Evolutionary conservation across 30 jellyfish, hydroid and myxozoan genomes (phyloP).

Genomic region (Chironex yamaguchii): DNA sequence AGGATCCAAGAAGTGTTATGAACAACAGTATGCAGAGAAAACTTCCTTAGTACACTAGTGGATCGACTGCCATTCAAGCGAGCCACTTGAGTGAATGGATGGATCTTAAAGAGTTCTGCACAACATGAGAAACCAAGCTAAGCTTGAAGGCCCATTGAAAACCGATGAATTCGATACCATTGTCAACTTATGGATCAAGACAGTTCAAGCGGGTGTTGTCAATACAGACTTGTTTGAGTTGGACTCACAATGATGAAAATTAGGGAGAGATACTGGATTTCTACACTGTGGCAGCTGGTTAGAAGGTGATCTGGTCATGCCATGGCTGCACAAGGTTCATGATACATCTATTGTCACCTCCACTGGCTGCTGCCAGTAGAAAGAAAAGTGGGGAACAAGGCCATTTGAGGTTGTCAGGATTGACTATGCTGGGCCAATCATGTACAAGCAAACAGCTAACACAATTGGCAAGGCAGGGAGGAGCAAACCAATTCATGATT

Average conservation of each 20-base stretch:
- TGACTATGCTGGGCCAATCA: constrained; percentile 70
- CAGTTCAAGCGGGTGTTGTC: not conserved
- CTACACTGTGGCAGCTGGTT: constrained; percentile 35
- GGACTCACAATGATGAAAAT: constrained; percentile 33
- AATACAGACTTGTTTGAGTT: constrained; percentile 62
- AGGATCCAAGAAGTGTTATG: constrained; percentile 54
- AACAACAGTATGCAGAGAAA: not conserved
- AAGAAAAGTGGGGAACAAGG: constrained; percentile 25
- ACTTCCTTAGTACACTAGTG: not conserved
- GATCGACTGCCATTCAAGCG: constrained; percentile 5
- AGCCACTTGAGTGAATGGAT: constrained; percentile 32
- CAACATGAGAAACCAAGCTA: constrained; percentile 2
- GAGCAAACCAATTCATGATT: constrained; percentile 46
- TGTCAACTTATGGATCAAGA: constrained; percentile 16
- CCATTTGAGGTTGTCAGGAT: constrained; percentile 54
- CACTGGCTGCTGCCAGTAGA: constrained; percentile 41
- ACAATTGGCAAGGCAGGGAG: constrained; percentile 62
- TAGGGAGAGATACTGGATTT: constrained; percentile 43
- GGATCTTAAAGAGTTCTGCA: constrained; percentile 25
- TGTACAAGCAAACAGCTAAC: constrained; percentile 14
- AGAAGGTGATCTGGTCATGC: constrained; percentile 30
- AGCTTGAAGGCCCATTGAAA: constrained; percentile 54
- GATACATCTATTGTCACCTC: constrained; percentile 11
- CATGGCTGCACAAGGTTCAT: constrained; percentile 46
- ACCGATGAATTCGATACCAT: constrained; percentile 54